Percentiles rank a stretch among this genome's conserved stretches.
These are phyloP conservation scores for Fistularia tabacaria DNA, from an alignment of 2,797 vertebrate genomes.

Conservation along the genomic window DNA sequence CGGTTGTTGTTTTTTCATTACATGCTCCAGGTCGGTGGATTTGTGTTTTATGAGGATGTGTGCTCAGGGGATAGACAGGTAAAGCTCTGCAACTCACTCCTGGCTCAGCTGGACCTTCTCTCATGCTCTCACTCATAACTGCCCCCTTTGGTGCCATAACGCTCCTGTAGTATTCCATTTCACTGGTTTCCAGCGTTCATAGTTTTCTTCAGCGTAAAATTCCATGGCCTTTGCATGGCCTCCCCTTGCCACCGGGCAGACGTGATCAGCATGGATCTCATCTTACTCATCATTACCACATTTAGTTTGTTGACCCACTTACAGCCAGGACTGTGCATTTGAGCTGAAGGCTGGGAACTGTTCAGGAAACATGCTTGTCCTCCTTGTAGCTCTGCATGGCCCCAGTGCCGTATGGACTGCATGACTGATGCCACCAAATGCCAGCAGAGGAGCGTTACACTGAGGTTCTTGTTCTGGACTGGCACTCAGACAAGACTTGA, in stretches of 20 bases:
- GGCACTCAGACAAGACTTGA: slow-evolving; percentile 48
- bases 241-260: slow-evolving; percentile 36
- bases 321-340: slow-evolving; percentile 28
- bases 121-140: slow-evolving; percentile 20
- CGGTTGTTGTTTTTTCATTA: slow-evolving; percentile 70
- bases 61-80: slow-evolving; percentile 71
- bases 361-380: slow-evolving; percentile 20
- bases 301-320: slow-evolving; percentile 54
- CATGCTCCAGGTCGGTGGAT: slow-evolving; percentile 76
- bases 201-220: slow-evolving; percentile 35
- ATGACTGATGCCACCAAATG: slow-evolving; percentile 37
- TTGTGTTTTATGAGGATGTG: slow-evolving; percentile 77
- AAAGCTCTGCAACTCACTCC: slow-evolving; percentile 50
- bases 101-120: slow-evolving; percentile 29
- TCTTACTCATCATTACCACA: slow-evolving; percentile 50
- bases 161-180: slow-evolving; percentile 20
- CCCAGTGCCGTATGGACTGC: slow-evolving; percentile 31
- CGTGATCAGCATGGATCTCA: slow-evolving; percentile 39
- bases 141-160: slow-evolving; percentile 8
- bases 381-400: slow-evolving; percentile 43
- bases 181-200: slow-evolving; percentile 40
- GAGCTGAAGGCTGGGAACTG: slow-evolving; percentile 26
- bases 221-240: slow-evolving; percentile 63
- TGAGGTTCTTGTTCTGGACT: slow-evolving; percentile 50
- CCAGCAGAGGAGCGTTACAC: slow-evolving; percentile 40